These are phyloP conservation scores for Apogon hyalosoma DNA, from an alignment of 2,797 vertebrate genomes.

Conservation along the genomic window DNA sequence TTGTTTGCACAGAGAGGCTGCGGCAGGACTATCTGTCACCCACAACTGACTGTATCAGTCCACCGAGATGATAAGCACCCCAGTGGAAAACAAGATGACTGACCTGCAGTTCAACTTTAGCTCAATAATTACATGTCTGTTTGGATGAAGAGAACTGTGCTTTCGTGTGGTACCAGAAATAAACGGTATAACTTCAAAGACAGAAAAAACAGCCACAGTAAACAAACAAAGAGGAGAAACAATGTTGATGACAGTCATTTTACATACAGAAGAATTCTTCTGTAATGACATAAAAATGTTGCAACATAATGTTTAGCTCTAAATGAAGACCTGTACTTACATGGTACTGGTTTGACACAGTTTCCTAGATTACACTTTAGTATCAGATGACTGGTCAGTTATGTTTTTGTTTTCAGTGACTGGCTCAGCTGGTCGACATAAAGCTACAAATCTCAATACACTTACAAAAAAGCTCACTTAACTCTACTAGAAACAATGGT, in stretches of 20 bases:
- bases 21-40: slow-evolving; percentile 55
- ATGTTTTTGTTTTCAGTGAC: slow-evolving; percentile 1
- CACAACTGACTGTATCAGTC: slow-evolving; percentile 60
- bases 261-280: slow-evolving; percentile 20
- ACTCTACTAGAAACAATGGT: not conserved
- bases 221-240: not conserved
- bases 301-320: not conserved
- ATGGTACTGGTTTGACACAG: not conserved
- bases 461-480: too few relatives aligned
- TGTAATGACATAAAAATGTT: slow-evolving; percentile 6
- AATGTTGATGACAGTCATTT: slow-evolving; percentile 30
- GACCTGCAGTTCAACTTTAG: slow-evolving; percentile 15
- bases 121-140: slow-evolving; percentile 38
- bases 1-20: slow-evolving; percentile 73
- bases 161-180: not conserved
- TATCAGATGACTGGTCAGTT: not conserved
- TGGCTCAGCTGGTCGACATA: not conserved
- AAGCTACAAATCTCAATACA: not conserved
- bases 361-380: not conserved
- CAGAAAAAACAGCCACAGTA: not conserved
- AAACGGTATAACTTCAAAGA: slow-evolving; percentile 12
- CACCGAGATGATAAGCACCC: slow-evolving; percentile 45
- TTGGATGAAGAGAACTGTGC: slow-evolving; percentile 7
- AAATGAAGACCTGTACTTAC: not conserved
- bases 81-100: slow-evolving; percentile 44